These are phyloP conservation scores for Diacarnus erythraeanus DNA, from an alignment of 37 sponge, comb jelly and placozoan species.

Conservation along the genomic window DNA sequence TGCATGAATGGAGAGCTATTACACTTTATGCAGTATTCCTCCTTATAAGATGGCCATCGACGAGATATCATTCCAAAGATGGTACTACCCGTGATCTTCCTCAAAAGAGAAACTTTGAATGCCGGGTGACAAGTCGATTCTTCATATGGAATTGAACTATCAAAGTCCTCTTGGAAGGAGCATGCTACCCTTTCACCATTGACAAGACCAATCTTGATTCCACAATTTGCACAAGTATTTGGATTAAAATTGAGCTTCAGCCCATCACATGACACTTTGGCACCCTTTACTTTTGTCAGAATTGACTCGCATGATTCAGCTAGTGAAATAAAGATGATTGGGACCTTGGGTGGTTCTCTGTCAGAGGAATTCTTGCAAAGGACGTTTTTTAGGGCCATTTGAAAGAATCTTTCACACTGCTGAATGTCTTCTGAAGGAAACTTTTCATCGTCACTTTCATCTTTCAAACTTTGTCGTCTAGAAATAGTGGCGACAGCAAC, in stretches of 20 bases:
- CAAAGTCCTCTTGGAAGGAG: neutral
- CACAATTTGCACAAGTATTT: slow-evolving; percentile 18
- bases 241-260: slow-evolving; percentile 17
- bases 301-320: slow-evolving; percentile 2
- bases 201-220: neutral
- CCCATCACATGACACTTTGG: neutral
- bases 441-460: neutral
- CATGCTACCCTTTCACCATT: slow-evolving; percentile 2
- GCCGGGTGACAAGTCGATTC: slow-evolving; percentile 37
- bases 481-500: slow-evolving; percentile 31
- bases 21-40: slow-evolving; percentile 31
- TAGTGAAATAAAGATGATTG: slow-evolving; percentile 17
- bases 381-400: slow-evolving; percentile 1
- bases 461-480: neutral
- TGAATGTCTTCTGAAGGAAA: slow-evolving; percentile 13
- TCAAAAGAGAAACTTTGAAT: neutral
- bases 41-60: slow-evolving; percentile 28
- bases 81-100: slow-evolving; percentile 7
- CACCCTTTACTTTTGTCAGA: neutral
- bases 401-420: neutral
- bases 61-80: neutral
- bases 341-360: neutral
- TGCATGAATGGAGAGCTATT: neutral
- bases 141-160: slow-evolving; percentile 12
- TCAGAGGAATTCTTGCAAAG: neutral